Evolutionary conservation across 2,888 invertebrate species (phyloP).

Genomic region (Eilema griseolum): DNA sequence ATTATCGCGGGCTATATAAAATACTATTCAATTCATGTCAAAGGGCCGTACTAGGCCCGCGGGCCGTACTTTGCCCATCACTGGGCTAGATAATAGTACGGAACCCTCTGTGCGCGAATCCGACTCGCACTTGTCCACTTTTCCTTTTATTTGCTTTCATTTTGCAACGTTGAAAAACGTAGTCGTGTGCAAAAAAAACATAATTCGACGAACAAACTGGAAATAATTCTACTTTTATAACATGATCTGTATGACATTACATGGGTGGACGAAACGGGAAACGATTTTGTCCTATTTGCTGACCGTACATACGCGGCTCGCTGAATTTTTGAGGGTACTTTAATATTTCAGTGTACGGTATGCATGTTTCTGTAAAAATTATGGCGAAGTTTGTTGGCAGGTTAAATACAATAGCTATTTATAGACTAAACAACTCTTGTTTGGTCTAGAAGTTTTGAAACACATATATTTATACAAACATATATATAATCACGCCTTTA

Average conservation of each 20-base stretch:
- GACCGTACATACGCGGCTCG: background rate
- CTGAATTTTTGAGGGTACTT: conserved; percentile 6
- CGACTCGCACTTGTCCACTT: too few relatives aligned
- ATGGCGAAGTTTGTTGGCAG: background rate
- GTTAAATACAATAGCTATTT: background rate
- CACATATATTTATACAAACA: too few relatives aligned
- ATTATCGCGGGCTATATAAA: too few relatives aligned
- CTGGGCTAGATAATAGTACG: too few relatives aligned
- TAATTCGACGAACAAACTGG: background rate
- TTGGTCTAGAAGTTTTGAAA: background rate
- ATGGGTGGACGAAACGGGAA: background rate
- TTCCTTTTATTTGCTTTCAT: background rate
- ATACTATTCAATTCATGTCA: too few relatives aligned
- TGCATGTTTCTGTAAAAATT: background rate
- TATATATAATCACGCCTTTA: too few relatives aligned
- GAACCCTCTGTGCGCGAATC: too few relatives aligned
- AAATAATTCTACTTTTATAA: background rate
- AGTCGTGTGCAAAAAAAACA: background rate
- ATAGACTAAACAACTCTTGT: background rate
- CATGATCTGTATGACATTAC: background rate
- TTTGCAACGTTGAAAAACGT: background rate
- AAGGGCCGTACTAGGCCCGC: too few relatives aligned
- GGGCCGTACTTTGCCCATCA: too few relatives aligned
- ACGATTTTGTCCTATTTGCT: background rate
- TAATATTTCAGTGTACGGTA: background rate